Evolutionary conservation across 2,113 vertebrate genomes (phyloP), one percentile per base, ranked within the genome.

Genomic region (Alethe diademata): DNA sequence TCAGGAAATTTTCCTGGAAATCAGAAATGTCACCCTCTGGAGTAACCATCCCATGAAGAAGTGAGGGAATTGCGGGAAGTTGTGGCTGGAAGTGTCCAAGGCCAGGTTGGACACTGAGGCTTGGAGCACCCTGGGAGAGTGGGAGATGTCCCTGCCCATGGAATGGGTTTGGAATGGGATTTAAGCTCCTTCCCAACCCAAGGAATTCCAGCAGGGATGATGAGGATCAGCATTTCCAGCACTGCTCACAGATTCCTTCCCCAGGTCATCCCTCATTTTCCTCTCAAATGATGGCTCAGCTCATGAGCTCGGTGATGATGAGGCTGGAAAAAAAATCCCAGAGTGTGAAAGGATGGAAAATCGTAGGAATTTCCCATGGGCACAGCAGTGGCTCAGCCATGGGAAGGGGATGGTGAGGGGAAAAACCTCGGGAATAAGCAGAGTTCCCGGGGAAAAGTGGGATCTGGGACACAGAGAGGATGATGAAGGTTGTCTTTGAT

Each of bases 71-170:
- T 15, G 10, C 0, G 1, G 31, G 73, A 87, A 78, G 6, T 2
- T 69, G 14, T 6, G 20, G 14, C 24, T 67, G 61, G 43, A 9
- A 75, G 4, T 11, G 11, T 8, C 45, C 33, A 2, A 51, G 31
- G 36, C 14, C 22, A 5, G 12, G 14, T 1, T 56, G 48, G 58
- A 47, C 3, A 35, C 0, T 4, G 15, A 17, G 29, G 12, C 18
- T 56, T 42, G 61, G 45, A 75, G 6, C 15, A 12, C 0, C 35
- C 31, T 31, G 43, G 51, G 71, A 28, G 20, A 4, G 19, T 4
- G 42, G 42, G 16, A n/a, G 2, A 13, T 20, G 19, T 66, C 60
- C 42, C 35, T 74, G 42, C 8, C 12, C 61, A 17, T 42, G 82
- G 61, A 23, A 66, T 24, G 19, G 35, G 5, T 14, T 58, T 14